Evolutionary conservation across 2,888 invertebrate genomes (phyloP), one percentile per base, ranked within the genome.

Genomic region (Linnaemya tessellans): DNA sequence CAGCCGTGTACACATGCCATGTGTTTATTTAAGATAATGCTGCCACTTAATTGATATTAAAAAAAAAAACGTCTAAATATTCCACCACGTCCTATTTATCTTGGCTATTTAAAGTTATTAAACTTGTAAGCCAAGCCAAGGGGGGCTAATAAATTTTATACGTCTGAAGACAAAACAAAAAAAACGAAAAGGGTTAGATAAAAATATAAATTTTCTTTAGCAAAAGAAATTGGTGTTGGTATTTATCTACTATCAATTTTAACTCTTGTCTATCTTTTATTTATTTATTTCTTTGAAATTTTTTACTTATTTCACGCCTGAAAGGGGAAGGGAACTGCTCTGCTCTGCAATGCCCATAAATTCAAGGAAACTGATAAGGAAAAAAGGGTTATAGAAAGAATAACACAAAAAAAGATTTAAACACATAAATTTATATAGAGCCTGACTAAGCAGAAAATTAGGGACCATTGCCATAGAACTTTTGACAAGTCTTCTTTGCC

Each of bases 381-480:
- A 56, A 74, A 81, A 80, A 58, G 60, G 80, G 67, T 65, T 68
- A 30, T 51, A 15, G 11, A 1, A 18, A 18, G 4, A n/a, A 56
- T 49, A 30, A 35, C 51, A 13, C 1, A 4, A n/a, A n/a, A 7
- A n/a, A 56, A 58, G 41, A 49, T 13, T 22, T 38, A 49, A 58
- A 67, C 46, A 75, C 62, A 71, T 51, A 80, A 75, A 84, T 80
- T 77, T 80, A 80, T 84, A 51, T 71, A 67, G 51, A 62, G 77
- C 25, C 73, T 80, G 73, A 73, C 77, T 84, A 84, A 84, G 80
- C 84, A 77, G 75, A 80, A 80, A 84, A 80, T 84, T 84, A 77
- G 84, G 80, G 77, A 78, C 77, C 43, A 65, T 70, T 64, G 20
- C 41, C 60, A 46, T 43, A 22, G 18, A 22, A 62, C 62, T 60